Evolutionary conservation across 2,113 vertebrate species (phyloP).

Genomic region (Chrysochloris asiatica): DNA sequence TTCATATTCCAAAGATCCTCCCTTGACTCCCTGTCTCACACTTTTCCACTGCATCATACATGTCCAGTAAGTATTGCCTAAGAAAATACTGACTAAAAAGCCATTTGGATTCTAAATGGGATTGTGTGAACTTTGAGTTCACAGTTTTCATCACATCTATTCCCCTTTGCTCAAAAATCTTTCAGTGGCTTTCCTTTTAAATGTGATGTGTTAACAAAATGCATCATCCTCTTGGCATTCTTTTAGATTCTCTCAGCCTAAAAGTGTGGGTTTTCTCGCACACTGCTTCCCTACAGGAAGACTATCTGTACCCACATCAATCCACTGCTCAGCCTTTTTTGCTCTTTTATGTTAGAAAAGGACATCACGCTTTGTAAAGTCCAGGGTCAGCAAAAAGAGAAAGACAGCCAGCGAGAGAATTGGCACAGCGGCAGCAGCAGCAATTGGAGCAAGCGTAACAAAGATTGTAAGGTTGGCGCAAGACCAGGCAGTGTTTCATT

Average conservation of each 20-base stretch:
- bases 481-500: too few species aligned
- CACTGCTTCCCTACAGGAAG: neutral
- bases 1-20: constrained; percentile 49
- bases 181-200: constrained; percentile 49
- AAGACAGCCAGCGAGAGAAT: too few species aligned
- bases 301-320: neutral
- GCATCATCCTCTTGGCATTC: constrained; percentile 35
- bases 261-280: constrained; percentile 1
- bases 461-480: too few species aligned
- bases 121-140: constrained; percentile 55
- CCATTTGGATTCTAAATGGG: constrained; percentile 56
- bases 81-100: constrained; percentile 66
- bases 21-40: constrained; percentile 37
- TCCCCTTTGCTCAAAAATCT: constrained; percentile 40
- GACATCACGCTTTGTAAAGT: too few species aligned
- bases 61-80: constrained; percentile 66
- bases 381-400: too few species aligned
- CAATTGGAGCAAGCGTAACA: too few species aligned
- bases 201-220: constrained; percentile 33
- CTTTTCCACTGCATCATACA: constrained; percentile 58
- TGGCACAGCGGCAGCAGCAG: too few species aligned
- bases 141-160: constrained; percentile 47
- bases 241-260: neutral
- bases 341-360: too few species aligned
- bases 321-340: neutral